These are phyloP conservation scores for Tribolium castaneum DNA, from an alignment of 1,140 invertebrate genomes.

Conservation along the genomic window DNA sequence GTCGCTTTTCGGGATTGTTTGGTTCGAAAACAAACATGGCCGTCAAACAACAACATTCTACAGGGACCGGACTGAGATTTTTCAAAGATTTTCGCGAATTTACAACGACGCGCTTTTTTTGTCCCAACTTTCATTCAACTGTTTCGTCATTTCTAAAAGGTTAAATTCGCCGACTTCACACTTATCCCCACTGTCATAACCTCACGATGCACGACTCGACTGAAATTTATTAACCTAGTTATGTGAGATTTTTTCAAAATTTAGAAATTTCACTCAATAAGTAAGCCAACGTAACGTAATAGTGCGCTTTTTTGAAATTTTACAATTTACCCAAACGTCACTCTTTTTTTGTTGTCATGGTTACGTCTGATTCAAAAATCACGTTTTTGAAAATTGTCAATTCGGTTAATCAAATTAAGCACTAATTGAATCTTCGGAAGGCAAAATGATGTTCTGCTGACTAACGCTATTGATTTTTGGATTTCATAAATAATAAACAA, in stretches of 20 bases:
- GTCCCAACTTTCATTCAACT: not conserved
- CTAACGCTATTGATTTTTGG: not conserved
- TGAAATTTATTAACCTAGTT: not conserved
- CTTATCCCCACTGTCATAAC: not conserved
- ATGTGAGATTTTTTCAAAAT: not conserved
- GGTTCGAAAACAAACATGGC: constrained; percentile 57
- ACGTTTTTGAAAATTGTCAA: not conserved
- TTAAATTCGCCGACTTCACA: constrained; percentile 8
- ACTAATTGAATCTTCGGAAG: not conserved
- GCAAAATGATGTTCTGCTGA: not conserved
- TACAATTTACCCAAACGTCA: not conserved
- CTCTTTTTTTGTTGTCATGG: not conserved
- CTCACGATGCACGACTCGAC: not conserved
- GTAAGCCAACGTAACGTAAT: too few species aligned
- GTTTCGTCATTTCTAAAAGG: not conserved
- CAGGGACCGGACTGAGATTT: constrained; percentile 20
- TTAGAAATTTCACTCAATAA: too few species aligned
- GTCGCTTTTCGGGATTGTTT: constrained; percentile 56
- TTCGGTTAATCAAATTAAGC: not conserved
- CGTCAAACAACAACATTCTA: constrained; percentile 26
- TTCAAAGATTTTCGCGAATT: not conserved
- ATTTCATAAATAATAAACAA: not conserved
- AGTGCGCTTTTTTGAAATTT: not conserved
- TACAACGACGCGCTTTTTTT: not conserved
- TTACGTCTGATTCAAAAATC: not conserved